Base-by-base conservation (phyloP, 1,140 invertebrate species). In the Muscidifurax raptorellus region DNA sequence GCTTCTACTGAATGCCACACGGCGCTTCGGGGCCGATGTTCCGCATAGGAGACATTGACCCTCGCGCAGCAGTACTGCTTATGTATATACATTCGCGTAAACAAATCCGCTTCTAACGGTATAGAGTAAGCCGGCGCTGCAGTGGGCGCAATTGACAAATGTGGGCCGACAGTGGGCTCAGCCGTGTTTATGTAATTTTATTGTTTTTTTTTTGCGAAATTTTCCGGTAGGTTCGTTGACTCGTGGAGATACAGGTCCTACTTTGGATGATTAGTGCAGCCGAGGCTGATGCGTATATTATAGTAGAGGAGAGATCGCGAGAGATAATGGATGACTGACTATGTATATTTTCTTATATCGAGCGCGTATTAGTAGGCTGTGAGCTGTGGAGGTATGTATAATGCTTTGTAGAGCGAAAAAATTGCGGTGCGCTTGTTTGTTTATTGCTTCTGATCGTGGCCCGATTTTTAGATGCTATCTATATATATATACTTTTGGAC, bases 31-130 rank as follows among this genome's bases (percentile, higher is more conserved):
- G 74, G 32, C 74, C 28, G 82, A 15, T 75, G 90, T 88, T 91
- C 90, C 89, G 89, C 89, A 91, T 91, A 90, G 82, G 69, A 90
- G 90, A 86, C 90, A 88, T 91, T 90, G 90, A 91, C 90, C 90
- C 88, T 87, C 79, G 72, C 7, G 6, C 10, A n/a, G n/a, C n/a
- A n/a, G 40, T 36, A 44, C 36, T 36, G 10, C 36, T 5, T 36
- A 36, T 36, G 79, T 67, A 32, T 30, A 28, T 74, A 64, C 74
- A 84, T 75, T 81, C 84, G 84, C 84, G 87, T 88, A 89, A 90
- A 89, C 89, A 87, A 89, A 89, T 90, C 86, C 84, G 85, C 80
- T 85, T 90, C 88, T 90, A 91, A 90, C 90, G 90, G 90, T 86
- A 52, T n/a, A 72, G 36, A 52, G 67, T 10, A 27, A 15, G 25